These are phyloP conservation scores for Brachionus plicatilis DNA, from an alignment of 1,140 invertebrate genomes.

Conservation along the genomic window DNA sequence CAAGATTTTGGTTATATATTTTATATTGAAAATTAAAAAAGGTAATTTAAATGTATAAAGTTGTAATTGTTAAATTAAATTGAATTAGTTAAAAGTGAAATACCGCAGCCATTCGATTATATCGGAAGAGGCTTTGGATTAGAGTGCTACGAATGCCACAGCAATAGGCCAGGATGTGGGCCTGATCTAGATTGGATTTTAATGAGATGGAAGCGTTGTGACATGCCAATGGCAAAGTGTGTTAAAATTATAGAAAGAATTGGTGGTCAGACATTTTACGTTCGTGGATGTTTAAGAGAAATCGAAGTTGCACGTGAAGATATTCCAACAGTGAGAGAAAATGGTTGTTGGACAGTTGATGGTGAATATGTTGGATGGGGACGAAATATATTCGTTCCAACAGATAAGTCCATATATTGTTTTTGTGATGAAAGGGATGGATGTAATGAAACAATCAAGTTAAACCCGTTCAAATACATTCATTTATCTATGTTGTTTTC, in stretches of 20 bases:
- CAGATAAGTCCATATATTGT: constrained; percentile 21
- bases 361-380: constrained; percentile 38
- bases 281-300: constrained; percentile 38
- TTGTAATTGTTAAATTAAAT: background rate
- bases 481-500: background rate
- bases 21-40: background rate
- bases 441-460: background rate
- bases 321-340: constrained; percentile 41
- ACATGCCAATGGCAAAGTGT: constrained; percentile 38
- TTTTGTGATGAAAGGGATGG: constrained; percentile 41
- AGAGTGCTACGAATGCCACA: constrained; percentile 39
- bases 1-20: background rate
- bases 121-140: constrained; percentile 20
- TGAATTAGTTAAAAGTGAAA: background rate
- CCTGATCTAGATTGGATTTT: constrained; percentile 31
- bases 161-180: constrained; percentile 37
- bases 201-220: constrained; percentile 35
- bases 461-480: background rate
- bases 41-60: background rate
- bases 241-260: constrained; percentile 40
- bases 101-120: constrained; percentile 39
- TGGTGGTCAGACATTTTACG: constrained; percentile 29
- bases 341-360: constrained; percentile 40
- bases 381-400: constrained; percentile 5
- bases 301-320: constrained; percentile 25